Conservation (phyloP, 2,797 vertebrate genomes). For the Malacoraja senta region DNA sequence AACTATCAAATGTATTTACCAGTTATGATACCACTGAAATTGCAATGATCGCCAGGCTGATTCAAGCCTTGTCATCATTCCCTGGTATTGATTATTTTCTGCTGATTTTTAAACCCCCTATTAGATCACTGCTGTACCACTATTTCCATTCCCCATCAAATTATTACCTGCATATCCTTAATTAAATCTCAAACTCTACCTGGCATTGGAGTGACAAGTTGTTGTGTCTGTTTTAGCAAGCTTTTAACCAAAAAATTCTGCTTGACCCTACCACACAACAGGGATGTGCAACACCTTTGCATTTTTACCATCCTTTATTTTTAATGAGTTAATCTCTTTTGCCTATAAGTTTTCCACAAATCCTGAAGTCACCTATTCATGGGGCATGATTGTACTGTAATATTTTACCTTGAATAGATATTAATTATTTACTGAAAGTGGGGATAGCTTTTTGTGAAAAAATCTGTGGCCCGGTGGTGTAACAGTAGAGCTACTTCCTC, state of each 20-base stretch:
- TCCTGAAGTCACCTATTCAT: background rate
- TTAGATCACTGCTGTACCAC: background rate
- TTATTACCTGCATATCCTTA: background rate
- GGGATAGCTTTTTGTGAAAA: background rate
- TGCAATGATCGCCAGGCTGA: no score
- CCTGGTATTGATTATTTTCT: slow-evolving; percentile 13
- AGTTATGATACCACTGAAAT: background rate
- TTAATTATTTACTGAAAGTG: background rate
- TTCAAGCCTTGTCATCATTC: background rate
- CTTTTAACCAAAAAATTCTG: background rate
- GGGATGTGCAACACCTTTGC: background rate
- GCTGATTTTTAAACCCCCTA: background rate
- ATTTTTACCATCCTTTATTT: background rate
- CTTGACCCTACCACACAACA: background rate
- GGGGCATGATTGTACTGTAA: background rate
- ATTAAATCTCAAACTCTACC: background rate
- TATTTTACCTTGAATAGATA: background rate
- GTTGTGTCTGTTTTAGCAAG: background rate
- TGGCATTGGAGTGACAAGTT: background rate
- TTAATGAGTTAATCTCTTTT: background rate
- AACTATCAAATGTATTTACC: background rate
- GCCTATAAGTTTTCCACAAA: background rate
- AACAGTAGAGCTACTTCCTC: no score
- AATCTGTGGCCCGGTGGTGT: no score
- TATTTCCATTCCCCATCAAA: background rate